A percentile compares a stretch with the other conserved stretches of the same genome.
Evolutionary conservation across 23 tunicate species (phyloP).

Genomic region (Clavelina lepadiformis): DNA sequence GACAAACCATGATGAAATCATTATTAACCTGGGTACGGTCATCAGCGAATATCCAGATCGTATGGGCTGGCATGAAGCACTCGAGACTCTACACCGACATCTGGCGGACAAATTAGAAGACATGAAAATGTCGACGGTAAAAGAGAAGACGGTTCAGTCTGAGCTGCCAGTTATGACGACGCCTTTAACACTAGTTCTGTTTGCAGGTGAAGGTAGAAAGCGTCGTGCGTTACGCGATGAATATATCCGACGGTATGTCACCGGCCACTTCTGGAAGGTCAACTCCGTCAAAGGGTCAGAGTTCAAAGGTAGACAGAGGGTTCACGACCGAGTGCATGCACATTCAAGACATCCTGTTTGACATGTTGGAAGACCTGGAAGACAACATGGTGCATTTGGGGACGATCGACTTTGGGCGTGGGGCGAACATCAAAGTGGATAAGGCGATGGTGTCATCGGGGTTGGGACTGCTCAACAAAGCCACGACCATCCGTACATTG

Average conservation of each 20-base stretch:
- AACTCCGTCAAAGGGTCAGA: slow-evolving; percentile 6
- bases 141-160: background rate
- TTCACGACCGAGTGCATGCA: slow-evolving; percentile 46
- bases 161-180: background rate
- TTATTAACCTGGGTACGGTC: slow-evolving; percentile 27
- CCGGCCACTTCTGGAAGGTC: slow-evolving; percentile 1
- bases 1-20: slow-evolving; percentile 34
- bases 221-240: slow-evolving; percentile 54
- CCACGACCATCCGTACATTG: slow-evolving; percentile 29
- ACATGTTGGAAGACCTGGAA: slow-evolving; percentile 86
- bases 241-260: background rate
- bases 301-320: slow-evolving; percentile 21
- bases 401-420: slow-evolving; percentile 43
- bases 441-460: slow-evolving; percentile 21
- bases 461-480: slow-evolving; percentile 46
- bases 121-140: slow-evolving; percentile 34
- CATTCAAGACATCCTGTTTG: slow-evolving; percentile 69
- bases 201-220: slow-evolving; percentile 75
- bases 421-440: slow-evolving; percentile 37
- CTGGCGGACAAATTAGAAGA: slow-evolving; percentile 14
- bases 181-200: background rate
- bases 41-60: slow-evolving; percentile 86
- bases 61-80: slow-evolving; percentile 39
- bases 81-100: slow-evolving; percentile 25
- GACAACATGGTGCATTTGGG: slow-evolving; percentile 55